These are phyloP conservation scores for Perca flavescens DNA, from an alignment of 2,113 vertebrate genomes.

Conservation along the genomic window DNA sequence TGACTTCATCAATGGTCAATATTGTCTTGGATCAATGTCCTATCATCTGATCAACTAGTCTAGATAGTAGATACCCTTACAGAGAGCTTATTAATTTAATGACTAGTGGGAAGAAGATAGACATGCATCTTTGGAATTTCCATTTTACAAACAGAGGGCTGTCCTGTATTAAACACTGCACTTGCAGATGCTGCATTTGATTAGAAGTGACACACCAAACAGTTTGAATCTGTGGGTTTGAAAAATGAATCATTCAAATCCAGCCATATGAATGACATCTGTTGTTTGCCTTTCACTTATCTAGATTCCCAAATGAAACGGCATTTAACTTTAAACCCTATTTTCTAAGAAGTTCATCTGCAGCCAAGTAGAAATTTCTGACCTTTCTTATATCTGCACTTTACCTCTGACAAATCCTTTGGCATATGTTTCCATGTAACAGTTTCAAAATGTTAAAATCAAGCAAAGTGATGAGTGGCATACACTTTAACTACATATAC, in stretches of 20 bases:
- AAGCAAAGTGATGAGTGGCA: background rate
- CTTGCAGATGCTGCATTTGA: background rate
- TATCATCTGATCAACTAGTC: background rate
- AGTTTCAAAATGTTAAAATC: background rate
- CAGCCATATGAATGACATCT: background rate
- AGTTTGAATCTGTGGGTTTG: background rate
- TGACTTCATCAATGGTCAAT: background rate
- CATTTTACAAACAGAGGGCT: constrained; percentile 6
- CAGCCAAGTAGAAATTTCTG: background rate
- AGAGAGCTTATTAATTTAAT: background rate
- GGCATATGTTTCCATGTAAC: background rate
- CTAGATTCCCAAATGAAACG: background rate
- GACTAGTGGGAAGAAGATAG: background rate
- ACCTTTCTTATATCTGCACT: constrained; percentile 44
- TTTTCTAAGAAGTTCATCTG: background rate
- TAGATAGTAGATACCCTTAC: no score
- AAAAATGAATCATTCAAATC: background rate
- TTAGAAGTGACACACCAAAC: background rate
- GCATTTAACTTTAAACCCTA: constrained; percentile 5
- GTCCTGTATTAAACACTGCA: background rate
- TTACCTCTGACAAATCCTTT: background rate
- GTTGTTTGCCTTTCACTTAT: constrained; percentile 9
- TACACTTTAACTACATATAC: no score
- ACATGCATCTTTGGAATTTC: background rate
- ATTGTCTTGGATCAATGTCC: background rate